These are phyloP conservation scores for Brenthis hecate DNA, from an alignment of 2,888 invertebrate species.

Conservation along the genomic window DNA sequence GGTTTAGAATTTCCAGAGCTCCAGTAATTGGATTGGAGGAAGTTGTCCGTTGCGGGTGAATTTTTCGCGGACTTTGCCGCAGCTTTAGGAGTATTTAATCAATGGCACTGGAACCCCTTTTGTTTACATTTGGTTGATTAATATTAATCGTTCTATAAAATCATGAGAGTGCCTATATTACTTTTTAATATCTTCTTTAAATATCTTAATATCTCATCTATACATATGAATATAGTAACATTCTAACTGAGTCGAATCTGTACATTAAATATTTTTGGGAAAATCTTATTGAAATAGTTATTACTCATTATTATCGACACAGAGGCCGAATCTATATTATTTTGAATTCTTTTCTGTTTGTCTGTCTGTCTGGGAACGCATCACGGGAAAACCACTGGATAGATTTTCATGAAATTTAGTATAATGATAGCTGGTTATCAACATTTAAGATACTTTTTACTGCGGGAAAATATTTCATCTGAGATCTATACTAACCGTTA, in stretches of 20 bases:
- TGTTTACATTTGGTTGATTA: conserved; percentile 32
- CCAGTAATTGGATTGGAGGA: conserved; percentile 78
- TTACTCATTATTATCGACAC: too few relatives aligned
- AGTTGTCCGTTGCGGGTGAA: conserved; percentile 62
- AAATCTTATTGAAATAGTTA: background rate
- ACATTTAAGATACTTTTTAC: too few relatives aligned
- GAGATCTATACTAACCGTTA: too few relatives aligned
- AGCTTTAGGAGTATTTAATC: conserved; percentile 53
- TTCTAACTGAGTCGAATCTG: too few relatives aligned
- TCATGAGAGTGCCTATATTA: conserved; percentile 15
- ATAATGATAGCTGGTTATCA: too few relatives aligned
- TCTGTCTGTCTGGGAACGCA: too few relatives aligned
- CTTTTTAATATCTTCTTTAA: conserved; percentile 1
- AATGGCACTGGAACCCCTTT: conserved; percentile 40
- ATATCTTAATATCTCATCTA: background rate
- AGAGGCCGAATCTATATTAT: too few relatives aligned
- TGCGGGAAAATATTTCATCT: too few relatives aligned
- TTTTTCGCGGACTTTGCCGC: conserved; percentile 62
- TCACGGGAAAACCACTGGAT: too few relatives aligned
- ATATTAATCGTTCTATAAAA: conserved; percentile 18
- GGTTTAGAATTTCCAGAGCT: conserved; percentile 81
- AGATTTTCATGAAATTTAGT: too few relatives aligned
- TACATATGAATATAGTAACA: too few relatives aligned
- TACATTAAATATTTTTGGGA: background rate
- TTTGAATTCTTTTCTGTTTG: too few relatives aligned